These are phyloP conservation scores for Larimichthys crocea DNA, from an alignment of 2,113 vertebrate genomes.

Conservation along the genomic window DNA sequence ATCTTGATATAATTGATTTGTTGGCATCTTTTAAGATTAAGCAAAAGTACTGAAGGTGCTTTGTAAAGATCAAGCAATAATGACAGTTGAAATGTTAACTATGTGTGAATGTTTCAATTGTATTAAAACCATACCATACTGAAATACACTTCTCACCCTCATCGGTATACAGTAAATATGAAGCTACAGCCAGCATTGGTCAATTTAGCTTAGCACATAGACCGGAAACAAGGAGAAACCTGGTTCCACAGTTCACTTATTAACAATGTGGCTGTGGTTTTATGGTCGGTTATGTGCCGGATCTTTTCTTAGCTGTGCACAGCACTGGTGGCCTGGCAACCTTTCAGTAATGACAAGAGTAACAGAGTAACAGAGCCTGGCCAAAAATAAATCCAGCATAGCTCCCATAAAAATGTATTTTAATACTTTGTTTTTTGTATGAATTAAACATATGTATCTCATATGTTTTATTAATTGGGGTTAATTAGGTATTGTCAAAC, in stretches of 20 bases:
- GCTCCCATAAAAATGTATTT: not conserved
- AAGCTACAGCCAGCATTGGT: not conserved
- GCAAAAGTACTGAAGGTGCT: not conserved
- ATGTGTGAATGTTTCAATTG: not conserved
- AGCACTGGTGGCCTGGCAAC: not conserved
- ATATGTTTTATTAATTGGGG: not conserved
- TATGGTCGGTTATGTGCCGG: not conserved
- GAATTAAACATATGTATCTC: not conserved
- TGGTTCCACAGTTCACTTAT: too few relatives aligned
- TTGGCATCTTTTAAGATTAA: not conserved
- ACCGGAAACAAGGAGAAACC: not conserved
- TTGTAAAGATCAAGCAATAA: not conserved
- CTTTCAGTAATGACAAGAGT: too few relatives aligned
- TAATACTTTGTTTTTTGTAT: not conserved
- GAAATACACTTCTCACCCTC: not conserved
- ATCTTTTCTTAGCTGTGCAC: not conserved
- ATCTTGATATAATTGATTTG: not conserved
- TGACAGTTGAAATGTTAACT: not conserved
- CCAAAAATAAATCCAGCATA: not conserved
- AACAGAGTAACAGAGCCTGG: not conserved
- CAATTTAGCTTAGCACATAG: not conserved
- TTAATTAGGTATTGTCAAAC: not conserved
- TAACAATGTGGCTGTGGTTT: not conserved
- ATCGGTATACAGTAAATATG: not conserved
- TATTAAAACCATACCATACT: not conserved